Base-by-base conservation (phyloP, 1,140 invertebrate genomes). In the Calephelis nemesis region DNA sequence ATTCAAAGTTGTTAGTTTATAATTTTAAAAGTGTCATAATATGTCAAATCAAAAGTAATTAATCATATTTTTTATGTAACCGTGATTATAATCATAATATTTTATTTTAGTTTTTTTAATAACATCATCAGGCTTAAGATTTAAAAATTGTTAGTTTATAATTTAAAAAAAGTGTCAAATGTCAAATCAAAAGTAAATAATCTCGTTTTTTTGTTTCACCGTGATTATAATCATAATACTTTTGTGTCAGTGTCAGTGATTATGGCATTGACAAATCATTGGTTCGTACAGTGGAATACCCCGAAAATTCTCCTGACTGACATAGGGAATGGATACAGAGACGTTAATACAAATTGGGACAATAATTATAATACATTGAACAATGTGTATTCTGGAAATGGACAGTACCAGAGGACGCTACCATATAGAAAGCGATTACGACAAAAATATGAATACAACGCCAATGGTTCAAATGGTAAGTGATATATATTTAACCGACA, bases 251-350 rank as follows among this genome's bases (percentile, higher is more conserved):
- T 45, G 42, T 45, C 42, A 45, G 42, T 30, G 0, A 65, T n/a
- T 45, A 77, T 77, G 72, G 72, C 75, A 45, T 81, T 91, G 74
- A 87, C 87, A 10, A 84, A 89, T 75, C 86, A 89, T 73, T 92
- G 90, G 90, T 91, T 91, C 74, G 72, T 90, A 63, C 86, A 91
- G 71, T 92, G 90, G 90, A 82, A 83, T 5, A 58, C 87, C 6
- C 88, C 91, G 7, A 68, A 83, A 39, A 68, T 79, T 48, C 50
- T 87, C 10, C 83, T 87, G 42, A 69, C 83, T n/a, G 86, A 88
- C 73, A 87, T 90, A 10, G 78, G 73, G 71, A 80, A 72, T 62
- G 78, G 78, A 50, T 87, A 82, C 63, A 75, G 82, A 50, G 73
- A 76, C 67, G 76, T 87, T 11, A 82, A 87, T 62, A 70, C 75